phyloP scores from a whole-genome alignment of 2,797 vertebrate species.

The Hydrocynus forskahlii region DNA sequence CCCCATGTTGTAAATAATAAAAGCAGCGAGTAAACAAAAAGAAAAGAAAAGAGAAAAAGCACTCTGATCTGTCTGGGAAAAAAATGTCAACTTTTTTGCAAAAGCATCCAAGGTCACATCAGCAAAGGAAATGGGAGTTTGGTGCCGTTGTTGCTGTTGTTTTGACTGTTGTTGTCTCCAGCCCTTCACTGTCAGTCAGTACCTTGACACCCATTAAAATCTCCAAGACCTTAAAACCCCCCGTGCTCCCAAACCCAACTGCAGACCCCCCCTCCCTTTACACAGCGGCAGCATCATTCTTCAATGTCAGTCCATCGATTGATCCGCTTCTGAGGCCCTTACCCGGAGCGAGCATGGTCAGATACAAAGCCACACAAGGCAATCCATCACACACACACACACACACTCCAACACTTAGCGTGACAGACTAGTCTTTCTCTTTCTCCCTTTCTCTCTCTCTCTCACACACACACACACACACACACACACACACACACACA shows the following conservation, averaged over 20 bases:
- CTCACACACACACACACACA: too few relatives aligned
- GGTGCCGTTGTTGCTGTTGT: conserved; percentile 57
- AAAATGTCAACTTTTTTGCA: too few relatives aligned
- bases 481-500: too few relatives aligned
- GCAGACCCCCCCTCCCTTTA: conserved; percentile 51
- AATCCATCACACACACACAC: too few relatives aligned
- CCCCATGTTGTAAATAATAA: conserved; percentile 55
- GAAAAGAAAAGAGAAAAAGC: neutral
- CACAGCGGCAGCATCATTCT: conserved; percentile 78
- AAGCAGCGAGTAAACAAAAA: conserved; percentile 2
- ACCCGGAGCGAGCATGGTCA: conserved; percentile 79
- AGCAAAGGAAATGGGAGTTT: conserved; percentile 59
- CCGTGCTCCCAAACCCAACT: too few relatives aligned
- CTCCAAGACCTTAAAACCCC: conserved; percentile 53
- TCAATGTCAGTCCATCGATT: conserved; percentile 82
- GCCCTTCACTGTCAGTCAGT: conserved; percentile 66
- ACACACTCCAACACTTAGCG: too few relatives aligned
- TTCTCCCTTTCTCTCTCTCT: too few relatives aligned
- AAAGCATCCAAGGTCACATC: conserved; percentile 68
- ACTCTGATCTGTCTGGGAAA: conserved; percentile 34
- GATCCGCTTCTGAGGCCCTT: conserved; percentile 81
- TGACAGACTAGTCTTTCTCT: too few relatives aligned
- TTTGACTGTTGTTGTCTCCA: conserved; percentile 65
- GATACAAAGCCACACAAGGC: conserved; percentile 83
- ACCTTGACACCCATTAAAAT: conserved; percentile 61